These are phyloP conservation scores for Mesembrinibis cayennensis DNA, from an alignment of 2,113 vertebrate genomes.

Conservation along the genomic window DNA sequence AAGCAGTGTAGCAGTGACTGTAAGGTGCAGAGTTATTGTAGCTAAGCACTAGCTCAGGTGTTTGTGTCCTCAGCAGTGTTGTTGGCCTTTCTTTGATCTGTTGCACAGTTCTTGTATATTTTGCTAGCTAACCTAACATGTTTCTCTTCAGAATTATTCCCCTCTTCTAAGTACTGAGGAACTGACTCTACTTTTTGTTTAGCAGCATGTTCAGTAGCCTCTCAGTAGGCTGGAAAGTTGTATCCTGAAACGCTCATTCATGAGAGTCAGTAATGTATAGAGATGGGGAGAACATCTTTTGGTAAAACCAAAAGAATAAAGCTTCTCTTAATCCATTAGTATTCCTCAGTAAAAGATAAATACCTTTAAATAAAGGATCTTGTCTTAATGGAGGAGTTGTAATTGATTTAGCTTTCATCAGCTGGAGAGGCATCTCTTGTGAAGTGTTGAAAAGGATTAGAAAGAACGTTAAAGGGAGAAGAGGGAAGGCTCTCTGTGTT, in stretches of 20 bases:
- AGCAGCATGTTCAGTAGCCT: neutral
- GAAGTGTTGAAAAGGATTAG: neutral
- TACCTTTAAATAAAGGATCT: neutral
- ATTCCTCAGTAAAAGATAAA: neutral
- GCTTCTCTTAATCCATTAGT: neutral
- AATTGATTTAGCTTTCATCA: neutral
- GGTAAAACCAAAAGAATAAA: neutral
- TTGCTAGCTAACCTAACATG: neutral
- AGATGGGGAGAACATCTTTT: neutral
- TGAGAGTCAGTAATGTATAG: neutral
- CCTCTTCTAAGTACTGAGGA: neutral
- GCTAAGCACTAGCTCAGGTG: neutral
- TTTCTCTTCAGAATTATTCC: neutral
- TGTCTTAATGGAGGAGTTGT: neutral
- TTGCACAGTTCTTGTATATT: neutral
- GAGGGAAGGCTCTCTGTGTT: neutral
- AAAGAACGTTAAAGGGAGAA: neutral
- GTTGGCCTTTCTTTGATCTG: neutral
- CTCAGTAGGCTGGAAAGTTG: neutral
- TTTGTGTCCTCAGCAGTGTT: neutral
- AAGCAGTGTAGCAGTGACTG: neutral
- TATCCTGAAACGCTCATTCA: neutral
- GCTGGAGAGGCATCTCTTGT: neutral
- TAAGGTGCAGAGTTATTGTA: neutral
- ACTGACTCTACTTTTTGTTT: neutral